A percentile compares a stretch with the other conserved stretches of the same genome.
Conservation (phyloP, 2,888 invertebrate genomes). For the Magallana nippona region DNA sequence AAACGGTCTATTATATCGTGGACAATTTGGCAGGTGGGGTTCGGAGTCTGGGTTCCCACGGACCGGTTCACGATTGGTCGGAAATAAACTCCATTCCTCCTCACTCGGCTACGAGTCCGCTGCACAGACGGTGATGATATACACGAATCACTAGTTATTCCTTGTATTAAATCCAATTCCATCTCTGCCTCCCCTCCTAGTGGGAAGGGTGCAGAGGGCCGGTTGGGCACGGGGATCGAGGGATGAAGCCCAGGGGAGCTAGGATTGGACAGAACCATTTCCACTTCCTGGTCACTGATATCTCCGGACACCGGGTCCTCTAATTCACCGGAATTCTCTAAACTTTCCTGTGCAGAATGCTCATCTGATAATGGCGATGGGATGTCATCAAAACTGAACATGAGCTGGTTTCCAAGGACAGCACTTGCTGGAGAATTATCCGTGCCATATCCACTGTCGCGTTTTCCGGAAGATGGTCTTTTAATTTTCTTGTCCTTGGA, state of each 20-base stretch:
- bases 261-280: slow-evolving; percentile 53
- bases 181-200: not conserved
- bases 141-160: not conserved
- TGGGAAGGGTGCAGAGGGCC: slow-evolving; percentile 48
- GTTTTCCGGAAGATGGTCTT: slow-evolving; percentile 51
- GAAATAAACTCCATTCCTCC: slow-evolving; percentile 45
- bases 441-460: slow-evolving; percentile 73
- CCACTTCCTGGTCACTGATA: slow-evolving; percentile 60
- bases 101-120: not conserved
- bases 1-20: slow-evolving; percentile 55
- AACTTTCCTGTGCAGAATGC: slow-evolving; percentile 25
- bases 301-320: slow-evolving; percentile 42
- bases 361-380: slow-evolving; percentile 27
- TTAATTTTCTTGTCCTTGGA: slow-evolving; percentile 19
- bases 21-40: slow-evolving; percentile 61
- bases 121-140: not conserved
- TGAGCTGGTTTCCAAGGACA: slow-evolving; percentile 53
- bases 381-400: slow-evolving; percentile 65
- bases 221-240: slow-evolving; percentile 23
- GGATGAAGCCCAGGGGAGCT: slow-evolving; percentile 36
- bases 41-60: slow-evolving; percentile 72
- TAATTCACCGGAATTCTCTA: slow-evolving; percentile 11
- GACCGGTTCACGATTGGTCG: slow-evolving; percentile 61
- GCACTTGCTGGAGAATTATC: slow-evolving; percentile 67
- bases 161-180: slow-evolving; percentile 35